Base-by-base conservation (phyloP, 2,888 invertebrate species). In the Phania funesta region DNA sequence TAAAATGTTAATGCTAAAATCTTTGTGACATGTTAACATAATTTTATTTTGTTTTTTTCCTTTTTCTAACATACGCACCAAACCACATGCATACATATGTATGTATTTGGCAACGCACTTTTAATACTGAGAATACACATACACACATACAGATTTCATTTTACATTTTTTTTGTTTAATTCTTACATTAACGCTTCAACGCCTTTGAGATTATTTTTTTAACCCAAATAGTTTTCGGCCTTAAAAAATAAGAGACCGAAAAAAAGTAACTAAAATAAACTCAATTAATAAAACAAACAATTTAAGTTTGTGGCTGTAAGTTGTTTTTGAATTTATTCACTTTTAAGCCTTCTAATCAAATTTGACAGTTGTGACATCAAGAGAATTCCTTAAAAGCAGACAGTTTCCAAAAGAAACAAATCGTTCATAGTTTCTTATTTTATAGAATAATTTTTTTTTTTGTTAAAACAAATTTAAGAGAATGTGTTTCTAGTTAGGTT, bases 281-380 rank as follows among this genome's bases (percentile, higher is more conserved):
- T 82, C 82, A 82, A 82, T 82, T 82, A 82, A 79, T 79, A 78
- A 75, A 82, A 82, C 70, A 82, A 82, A 82, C 82, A 82, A 44
- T 41, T 58, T 80, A 52, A 11, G 46, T 18, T 54, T 62, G 56
- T 56, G 35, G 48, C 2, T 67, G 16, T 5, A 38, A 54, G 52
- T 58, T 68, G 56, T 22, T 75, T 41, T 54, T 35, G 11, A 48
- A n/a, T 62, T 48, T 62, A 52, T 62, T 24, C 41, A 41, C 41
- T 26, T 62, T 32, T 26, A 52, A 32, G 38, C 20, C 46, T 29
- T 38, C 74, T 79, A 74, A 82, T 82, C 79, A 82, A 46, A 70
- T 52, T 58, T 79, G 82, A 82, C 82, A 82, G 29, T 32, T 79
- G 79, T 79, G 82, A 75, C 79, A 79, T 65, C 8, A 26, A 58